A percentile compares a stretch with the other conserved stretches of the same genome.
Evolutionary conservation across 2,797 vertebrate genomes (phyloP).

Genomic region (Lacerta agilis): DNA sequence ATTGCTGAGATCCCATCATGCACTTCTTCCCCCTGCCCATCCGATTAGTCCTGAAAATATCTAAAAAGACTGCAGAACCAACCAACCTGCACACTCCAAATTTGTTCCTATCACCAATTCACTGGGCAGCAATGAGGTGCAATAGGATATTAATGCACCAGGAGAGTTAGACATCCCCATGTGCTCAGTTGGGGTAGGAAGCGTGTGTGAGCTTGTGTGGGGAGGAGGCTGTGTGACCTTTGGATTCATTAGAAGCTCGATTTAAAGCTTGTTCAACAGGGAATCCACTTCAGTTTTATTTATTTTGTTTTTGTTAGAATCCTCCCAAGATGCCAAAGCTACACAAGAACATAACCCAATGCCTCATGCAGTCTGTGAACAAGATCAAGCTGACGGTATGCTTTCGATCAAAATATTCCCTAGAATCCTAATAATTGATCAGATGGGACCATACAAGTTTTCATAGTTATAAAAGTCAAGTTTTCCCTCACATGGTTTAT

Average conservation of each 20-base stretch:
- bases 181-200: too few species aligned
- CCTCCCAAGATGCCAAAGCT: constrained; percentile 60
- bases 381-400: constrained; percentile 73
- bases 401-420: constrained; percentile 4
- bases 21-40: too few species aligned
- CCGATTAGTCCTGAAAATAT: too few species aligned
- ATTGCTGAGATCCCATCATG: too few species aligned
- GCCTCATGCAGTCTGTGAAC: constrained; percentile 50
- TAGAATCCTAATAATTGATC: constrained; percentile 28
- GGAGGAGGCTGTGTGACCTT: background rate
- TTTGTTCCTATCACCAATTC: too few species aligned
- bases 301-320: constrained; percentile 63
- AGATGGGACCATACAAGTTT: constrained; percentile 32
- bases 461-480: constrained; percentile 27
- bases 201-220: too few species aligned
- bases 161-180: too few species aligned
- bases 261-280: constrained; percentile 17
- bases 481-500: constrained; percentile 23
- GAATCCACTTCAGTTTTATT: constrained; percentile 21
- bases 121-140: too few species aligned
- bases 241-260: background rate
- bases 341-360: constrained; percentile 41
- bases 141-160: too few species aligned
- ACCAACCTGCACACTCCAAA: too few species aligned
- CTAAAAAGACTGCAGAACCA: too few species aligned